Percentiles rank a stretch among this genome's conserved stretches.
Evolutionary conservation across 2,888 invertebrate species (phyloP).

Genomic region (Ophion costatus): DNA sequence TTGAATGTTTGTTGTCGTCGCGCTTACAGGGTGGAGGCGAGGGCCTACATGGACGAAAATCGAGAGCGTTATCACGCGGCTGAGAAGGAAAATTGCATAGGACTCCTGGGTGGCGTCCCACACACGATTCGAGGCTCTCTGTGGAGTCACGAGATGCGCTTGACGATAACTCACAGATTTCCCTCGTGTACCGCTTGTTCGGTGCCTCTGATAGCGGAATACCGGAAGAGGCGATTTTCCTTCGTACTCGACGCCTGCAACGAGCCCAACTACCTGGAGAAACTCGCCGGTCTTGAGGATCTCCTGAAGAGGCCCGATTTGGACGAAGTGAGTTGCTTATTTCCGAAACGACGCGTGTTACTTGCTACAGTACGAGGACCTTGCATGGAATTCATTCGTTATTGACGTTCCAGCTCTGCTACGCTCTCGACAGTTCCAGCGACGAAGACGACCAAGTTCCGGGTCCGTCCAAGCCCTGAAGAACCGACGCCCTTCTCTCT

Average conservation of each 20-base stretch:
- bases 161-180: conserved; percentile 94
- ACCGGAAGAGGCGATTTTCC: conserved; percentile 82
- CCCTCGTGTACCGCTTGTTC: conserved; percentile 97
- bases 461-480: conserved; percentile 54
- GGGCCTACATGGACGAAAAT: conserved; percentile 84
- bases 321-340: conserved; percentile 77
- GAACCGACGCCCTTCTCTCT: not conserved
- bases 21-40: conserved; percentile 75
- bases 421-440: conserved; percentile 76
- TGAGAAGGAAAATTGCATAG: conserved; percentile 83
- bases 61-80: conserved; percentile 81
- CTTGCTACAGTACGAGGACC: not conserved
- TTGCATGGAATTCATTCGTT: not conserved
- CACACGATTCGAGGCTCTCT: conserved; percentile 97
- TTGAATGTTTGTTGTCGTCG: not conserved
- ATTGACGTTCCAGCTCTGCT: conserved; percentile 76
- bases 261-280: conserved; percentile 86
- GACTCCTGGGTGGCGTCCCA: conserved; percentile 93
- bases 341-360: not conserved
- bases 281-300: conserved; percentile 86
- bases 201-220: conserved; percentile 81
- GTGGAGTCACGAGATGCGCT: conserved; percentile 91
- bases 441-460: conserved; percentile 72
- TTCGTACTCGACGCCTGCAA: conserved; percentile 87
- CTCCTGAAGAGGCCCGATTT: conserved; percentile 79